phyloP scores from a whole-genome alignment of 2,113 vertebrate genomes.

The Malurus melanocephalus region DNA sequence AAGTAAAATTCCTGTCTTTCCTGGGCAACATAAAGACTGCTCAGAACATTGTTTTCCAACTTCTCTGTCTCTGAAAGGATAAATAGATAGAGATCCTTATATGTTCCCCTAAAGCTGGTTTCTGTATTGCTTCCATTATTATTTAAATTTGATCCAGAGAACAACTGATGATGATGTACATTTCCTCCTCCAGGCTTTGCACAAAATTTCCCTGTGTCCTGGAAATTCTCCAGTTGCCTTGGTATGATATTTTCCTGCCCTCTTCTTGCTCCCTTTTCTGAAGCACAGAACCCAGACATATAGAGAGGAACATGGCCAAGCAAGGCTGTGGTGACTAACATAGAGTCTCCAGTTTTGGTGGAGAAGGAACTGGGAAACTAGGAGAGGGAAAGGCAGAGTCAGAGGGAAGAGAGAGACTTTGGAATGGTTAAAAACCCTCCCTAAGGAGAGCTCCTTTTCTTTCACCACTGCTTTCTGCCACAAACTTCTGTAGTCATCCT shows the following conservation, averaged over 20 bases:
- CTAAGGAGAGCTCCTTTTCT: neutral
- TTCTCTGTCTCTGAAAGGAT: neutral
- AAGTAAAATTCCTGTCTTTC: neutral
- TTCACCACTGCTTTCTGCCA: rapidly evolving
- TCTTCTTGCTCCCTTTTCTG: neutral
- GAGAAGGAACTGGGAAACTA: neutral
- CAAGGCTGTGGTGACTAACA: neutral
- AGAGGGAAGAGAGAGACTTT: neutral
- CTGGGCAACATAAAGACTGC: neutral
- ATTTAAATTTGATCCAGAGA: neutral
- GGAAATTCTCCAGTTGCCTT: neutral
- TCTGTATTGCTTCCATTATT: neutral
- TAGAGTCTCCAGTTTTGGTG: neutral
- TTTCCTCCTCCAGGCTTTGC: neutral
- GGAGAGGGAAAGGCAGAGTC: neutral
- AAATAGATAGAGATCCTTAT: neutral
- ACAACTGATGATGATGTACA: neutral
- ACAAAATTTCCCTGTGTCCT: neutral
- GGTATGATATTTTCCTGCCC: neutral
- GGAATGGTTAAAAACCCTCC: neutral
- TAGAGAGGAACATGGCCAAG: neutral
- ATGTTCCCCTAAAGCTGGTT: neutral
- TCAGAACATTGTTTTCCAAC: neutral
- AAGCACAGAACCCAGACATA: neutral
- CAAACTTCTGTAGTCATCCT: neutral